phyloP scores from a whole-genome alignment of 2,113 vertebrate genomes.

The Melospiza melodia region DNA sequence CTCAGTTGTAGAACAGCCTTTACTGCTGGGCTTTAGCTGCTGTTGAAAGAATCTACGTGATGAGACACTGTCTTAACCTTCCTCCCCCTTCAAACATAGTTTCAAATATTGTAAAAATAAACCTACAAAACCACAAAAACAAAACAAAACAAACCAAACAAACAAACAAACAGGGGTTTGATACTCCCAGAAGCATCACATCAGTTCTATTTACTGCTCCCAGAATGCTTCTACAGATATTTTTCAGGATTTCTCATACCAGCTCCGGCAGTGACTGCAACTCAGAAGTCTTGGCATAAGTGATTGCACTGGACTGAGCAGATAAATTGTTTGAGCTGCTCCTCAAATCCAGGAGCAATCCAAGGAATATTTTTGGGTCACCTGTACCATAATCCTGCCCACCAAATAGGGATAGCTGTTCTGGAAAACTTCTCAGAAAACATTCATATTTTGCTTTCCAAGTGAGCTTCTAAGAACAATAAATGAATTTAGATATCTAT shows the following conservation, averaged over 20 bases:
- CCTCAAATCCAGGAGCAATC: not conserved
- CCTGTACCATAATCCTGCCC: not conserved
- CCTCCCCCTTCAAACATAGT: not conserved
- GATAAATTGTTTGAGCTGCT: not conserved
- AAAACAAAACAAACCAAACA: not conserved
- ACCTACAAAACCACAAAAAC: not conserved
- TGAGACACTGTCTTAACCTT: not conserved
- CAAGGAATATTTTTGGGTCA: not conserved
- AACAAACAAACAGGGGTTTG: not conserved
- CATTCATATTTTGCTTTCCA: not conserved
- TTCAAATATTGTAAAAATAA: constrained; percentile 36
- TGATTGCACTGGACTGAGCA: fast-evolving
- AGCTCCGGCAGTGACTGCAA: not conserved
- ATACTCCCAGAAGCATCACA: not conserved
- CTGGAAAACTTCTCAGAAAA: not conserved
- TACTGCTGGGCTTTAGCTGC: constrained; percentile 6
- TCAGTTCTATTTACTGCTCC: constrained; percentile 6
- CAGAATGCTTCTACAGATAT: not conserved
- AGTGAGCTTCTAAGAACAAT: not conserved
- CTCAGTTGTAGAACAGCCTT: not conserved
- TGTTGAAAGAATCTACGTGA: constrained; percentile 10
- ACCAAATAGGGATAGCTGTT: not conserved
- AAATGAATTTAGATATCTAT: not conserved
- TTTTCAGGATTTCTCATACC: constrained; percentile 1
- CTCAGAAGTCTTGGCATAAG: fast-evolving